Base-by-base conservation (phyloP, 2,888 invertebrate genomes). In the Lepetodrilus schrolli region DNA sequence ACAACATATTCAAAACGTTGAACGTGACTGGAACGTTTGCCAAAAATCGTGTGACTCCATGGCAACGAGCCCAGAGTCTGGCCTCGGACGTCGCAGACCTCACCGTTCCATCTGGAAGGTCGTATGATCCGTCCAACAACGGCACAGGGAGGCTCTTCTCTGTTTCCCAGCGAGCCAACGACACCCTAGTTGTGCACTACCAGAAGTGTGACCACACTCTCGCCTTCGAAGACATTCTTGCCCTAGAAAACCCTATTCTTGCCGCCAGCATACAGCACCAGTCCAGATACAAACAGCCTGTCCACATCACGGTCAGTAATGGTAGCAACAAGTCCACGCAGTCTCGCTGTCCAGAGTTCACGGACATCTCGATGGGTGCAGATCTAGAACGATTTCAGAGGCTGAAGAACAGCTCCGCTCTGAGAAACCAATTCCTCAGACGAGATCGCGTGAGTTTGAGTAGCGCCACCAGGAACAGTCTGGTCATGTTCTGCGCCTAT, bases 401-500 rank as follows among this genome's bases (percentile, higher is more conserved):
- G 37, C 72, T 84, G 26, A 86, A 83, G 66, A 85, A 84, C 66
- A 82, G 73, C 13, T 83, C 82, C 21, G 84, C 85, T 20, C 50
- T 86, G 21, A 75, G 79, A 50, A 84, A 82, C 69, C 85, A 86
- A 74, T 83, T 82, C 7, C 73, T 86, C 26, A 72, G 82, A 30
- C 68, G 86, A 43, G 89, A 88, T 58, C 66, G 85, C 5, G 78
- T 84, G 10, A 86, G 85, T 30, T 78, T 87, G 10, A 84, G 84
- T 51, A 84, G 82, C 47, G 88, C 88, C 13, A 86, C 88, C 47
- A 84, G 82, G 43, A 89, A 89, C 80, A 85, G 87, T 65, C 71
- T 89, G 23, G 84, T 86, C 4, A 89, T 89, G 88, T 68, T 89
- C 51, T 72, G 77, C 1, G 84, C 84, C 0, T 88, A 83, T 78